Evolutionary conservation across 2,113 vertebrate species (phyloP).

Genomic region (Fulica atra): DNA sequence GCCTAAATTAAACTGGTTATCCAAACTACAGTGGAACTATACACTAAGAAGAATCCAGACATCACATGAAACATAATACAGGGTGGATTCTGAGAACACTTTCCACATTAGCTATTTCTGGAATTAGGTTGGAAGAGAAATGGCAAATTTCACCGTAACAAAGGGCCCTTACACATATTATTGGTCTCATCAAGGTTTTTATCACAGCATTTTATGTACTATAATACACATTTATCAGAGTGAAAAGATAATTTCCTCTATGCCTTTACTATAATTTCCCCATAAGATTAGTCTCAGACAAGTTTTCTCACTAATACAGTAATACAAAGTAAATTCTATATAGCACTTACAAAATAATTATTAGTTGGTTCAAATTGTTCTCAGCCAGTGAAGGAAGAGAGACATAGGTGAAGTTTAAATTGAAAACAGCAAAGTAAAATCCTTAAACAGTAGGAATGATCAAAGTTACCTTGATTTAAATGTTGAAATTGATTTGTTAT

Average conservation of each 20-base stretch:
- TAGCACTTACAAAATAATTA: neutral
- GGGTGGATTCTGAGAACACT: neutral
- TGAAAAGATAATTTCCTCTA: neutral
- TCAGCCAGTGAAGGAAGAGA: neutral
- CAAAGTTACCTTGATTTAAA: constrained; percentile 21
- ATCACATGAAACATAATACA: neutral
- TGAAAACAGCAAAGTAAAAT: neutral
- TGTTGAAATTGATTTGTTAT: constrained; percentile 61
- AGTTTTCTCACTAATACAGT: constrained; percentile 1
- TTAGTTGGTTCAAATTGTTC: neutral
- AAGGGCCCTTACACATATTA: neutral
- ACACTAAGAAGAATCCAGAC: neutral
- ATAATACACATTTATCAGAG: neutral
- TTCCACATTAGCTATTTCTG: neutral
- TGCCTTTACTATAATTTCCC: neutral
- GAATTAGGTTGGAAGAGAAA: neutral
- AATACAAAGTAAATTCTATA: constrained; percentile 1
- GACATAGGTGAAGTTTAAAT: neutral
- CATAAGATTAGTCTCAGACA: neutral
- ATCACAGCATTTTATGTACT: neutral
- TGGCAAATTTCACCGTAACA: neutral
- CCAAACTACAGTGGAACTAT: neutral
- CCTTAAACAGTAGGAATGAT: neutral
- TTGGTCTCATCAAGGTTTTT: neutral
- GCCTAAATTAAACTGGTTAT: neutral